Evolutionary conservation across 2,113 vertebrate genomes (phyloP).

Genomic region (Microcebus murinus): DNA sequence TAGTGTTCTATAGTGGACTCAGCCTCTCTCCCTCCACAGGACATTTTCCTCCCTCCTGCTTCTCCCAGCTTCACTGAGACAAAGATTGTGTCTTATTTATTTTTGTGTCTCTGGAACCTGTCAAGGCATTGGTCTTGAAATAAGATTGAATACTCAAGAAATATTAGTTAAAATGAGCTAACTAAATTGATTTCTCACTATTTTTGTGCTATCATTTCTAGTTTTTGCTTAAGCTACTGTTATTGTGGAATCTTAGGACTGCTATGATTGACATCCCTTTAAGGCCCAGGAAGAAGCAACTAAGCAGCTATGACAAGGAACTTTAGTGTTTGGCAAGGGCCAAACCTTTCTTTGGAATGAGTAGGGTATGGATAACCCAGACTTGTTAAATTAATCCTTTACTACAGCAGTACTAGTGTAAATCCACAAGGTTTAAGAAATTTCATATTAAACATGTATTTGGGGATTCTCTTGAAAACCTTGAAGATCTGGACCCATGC

Average conservation of each 20-base stretch:
- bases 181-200: not conserved
- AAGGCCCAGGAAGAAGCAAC: not conserved
- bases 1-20: not conserved
- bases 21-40: not conserved
- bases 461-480: not conserved
- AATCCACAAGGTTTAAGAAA: not conserved
- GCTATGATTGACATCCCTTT: not conserved
- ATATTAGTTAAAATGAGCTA: not conserved
- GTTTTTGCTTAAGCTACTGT: not conserved
- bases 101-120: constrained; percentile 8
- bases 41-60: not conserved
- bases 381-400: not conserved
- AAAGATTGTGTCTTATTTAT: not conserved
- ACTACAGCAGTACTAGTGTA: not conserved
- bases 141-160: not conserved
- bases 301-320: not conserved
- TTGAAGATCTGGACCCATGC: not conserved
- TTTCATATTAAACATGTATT: not conserved
- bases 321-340: not conserved
- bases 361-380: not conserved
- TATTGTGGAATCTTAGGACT: not conserved
- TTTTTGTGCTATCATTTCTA: not conserved
- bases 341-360: not conserved
- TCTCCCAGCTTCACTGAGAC: not conserved
- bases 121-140: not conserved